Evolutionary conservation across 2,888 invertebrate species (phyloP), one percentile per base, ranked within the genome.

Genomic region (Archips crataeganus): DNA sequence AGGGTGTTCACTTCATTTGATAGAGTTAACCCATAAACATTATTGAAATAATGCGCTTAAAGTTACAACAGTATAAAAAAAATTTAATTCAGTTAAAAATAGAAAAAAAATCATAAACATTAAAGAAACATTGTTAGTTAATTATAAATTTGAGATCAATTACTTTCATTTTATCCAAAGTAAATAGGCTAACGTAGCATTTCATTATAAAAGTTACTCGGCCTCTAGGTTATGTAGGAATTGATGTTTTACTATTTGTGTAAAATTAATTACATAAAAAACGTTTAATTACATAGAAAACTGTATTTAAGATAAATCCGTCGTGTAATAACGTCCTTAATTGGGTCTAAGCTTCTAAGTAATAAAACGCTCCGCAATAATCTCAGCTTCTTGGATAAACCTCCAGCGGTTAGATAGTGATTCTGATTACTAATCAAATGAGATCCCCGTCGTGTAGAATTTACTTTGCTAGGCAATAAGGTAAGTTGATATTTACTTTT

Each of bases 321-420:
- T n/a, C 23, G 45, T 36, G 13, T 47, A 62, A 59, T 32, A 32
- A 15, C 42, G 60, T 42, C 45, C 62, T 70, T 61, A 66, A 66
- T 66, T 49, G 72, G 62, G 57, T 63, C 72, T 68, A 57, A 57
- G 57, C 57, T 57, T 57, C 32, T 49, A 39, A 51, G 65, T 51
- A 71, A 64, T 59, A 71, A 36, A 64, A 59, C 47, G 59, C 63
- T 57, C 57, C 57, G 70, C 47, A 47, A 57, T 65, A 71, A 71
- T 65, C 64, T 47, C 39, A 47, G 64, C 47, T 39, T 57, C 57
- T 57, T 57, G 54, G 23, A 23, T 49, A 51, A 71, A 49, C 71
- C 65, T 59, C 39, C 65, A 65, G 39, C 60, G 59, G 60, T 71
- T 47, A 59, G 70, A 47, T 71, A n/a, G 32, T 71, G 64, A 59